A percentile compares a stretch with the other conserved stretches of the same genome.
Conservation (phyloP, 2,888 invertebrate species). For the Heliconius erato region DNA sequence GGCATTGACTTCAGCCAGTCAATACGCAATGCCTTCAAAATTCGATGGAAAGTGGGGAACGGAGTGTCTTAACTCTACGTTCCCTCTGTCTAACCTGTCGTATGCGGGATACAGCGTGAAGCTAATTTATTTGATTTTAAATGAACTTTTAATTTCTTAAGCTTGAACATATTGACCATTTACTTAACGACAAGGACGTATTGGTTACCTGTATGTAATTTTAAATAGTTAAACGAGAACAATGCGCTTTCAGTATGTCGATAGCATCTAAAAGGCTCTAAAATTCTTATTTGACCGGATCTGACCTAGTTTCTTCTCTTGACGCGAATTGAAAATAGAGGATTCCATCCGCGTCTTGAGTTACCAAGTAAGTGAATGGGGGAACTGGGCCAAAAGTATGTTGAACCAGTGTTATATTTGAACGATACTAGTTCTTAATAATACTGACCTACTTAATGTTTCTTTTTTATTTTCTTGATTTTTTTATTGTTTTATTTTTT, state of each 20-base stretch:
- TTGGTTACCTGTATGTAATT: not conserved
- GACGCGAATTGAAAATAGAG: constrained; percentile 55
- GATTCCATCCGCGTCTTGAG: constrained; percentile 51
- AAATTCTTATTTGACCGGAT: constrained; percentile 56
- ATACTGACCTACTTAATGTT: constrained; percentile 55
- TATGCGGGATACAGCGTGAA: too few relatives aligned
- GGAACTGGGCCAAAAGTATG: constrained; percentile 59
- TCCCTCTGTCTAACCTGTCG: too few relatives aligned
- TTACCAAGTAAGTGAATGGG: constrained; percentile 54
- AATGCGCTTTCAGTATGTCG: constrained; percentile 51
- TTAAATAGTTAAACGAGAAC: constrained; percentile 30
- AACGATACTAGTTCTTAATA: constrained; percentile 56
- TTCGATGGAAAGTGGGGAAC: too few relatives aligned
- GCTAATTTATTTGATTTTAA: too few relatives aligned
- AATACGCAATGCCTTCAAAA: too few relatives aligned
- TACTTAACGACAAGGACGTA: not conserved
- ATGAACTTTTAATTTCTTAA: not conserved
- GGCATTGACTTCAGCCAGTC: too few relatives aligned
- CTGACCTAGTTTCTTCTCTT: constrained; percentile 55
- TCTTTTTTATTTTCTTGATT: constrained; percentile 30
- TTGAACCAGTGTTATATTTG: constrained; percentile 54
- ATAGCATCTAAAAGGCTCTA: constrained; percentile 49
- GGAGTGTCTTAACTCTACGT: too few relatives aligned
- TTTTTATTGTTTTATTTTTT: not conserved
- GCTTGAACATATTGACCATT: not conserved